Conservation (phyloP, 64 coral and sea anemone genomes). For the Pocillopora verrucosa region DNA sequence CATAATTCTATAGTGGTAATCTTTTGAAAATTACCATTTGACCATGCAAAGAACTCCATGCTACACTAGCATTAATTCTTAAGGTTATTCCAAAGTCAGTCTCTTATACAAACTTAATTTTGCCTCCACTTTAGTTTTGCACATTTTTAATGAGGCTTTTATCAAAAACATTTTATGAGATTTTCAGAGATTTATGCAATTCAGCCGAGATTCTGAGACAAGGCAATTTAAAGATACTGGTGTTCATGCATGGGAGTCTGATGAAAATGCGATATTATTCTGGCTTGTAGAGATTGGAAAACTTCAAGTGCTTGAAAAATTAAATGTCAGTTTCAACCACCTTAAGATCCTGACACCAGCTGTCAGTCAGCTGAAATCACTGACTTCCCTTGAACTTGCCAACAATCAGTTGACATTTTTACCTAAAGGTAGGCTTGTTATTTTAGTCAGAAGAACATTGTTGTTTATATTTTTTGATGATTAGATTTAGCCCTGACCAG, state of each 20-base stretch:
- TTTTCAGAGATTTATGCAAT: too few species aligned
- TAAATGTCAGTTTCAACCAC: conserved; percentile 72
- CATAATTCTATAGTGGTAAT: too few species aligned
- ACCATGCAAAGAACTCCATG: background rate
- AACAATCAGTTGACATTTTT: conserved; percentile 65
- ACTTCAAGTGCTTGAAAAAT: conserved; percentile 40
- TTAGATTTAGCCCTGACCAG: too few species aligned
- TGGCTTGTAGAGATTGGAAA: conserved; percentile 57
- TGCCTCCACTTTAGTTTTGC: too few species aligned
- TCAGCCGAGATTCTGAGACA: too few species aligned
- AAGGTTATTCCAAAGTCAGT: too few species aligned
- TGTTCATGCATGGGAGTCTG: too few species aligned
- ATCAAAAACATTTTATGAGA: too few species aligned
- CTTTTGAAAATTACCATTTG: background rate
- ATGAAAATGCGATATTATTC: background rate
- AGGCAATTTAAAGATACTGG: too few species aligned
- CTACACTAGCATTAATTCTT: background rate
- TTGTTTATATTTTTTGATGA: too few species aligned
- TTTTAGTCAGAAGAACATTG: background rate
- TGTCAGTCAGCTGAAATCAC: conserved; percentile 53
- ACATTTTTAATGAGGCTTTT: too few species aligned
- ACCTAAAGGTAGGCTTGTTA: conserved; percentile 34
- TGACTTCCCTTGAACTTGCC: conserved; percentile 58
- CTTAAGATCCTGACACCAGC: conserved; percentile 46
- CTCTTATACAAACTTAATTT: too few species aligned